Conservation (phyloP, 2,888 invertebrate genomes). For the Tuberolachnus salignus region DNA sequence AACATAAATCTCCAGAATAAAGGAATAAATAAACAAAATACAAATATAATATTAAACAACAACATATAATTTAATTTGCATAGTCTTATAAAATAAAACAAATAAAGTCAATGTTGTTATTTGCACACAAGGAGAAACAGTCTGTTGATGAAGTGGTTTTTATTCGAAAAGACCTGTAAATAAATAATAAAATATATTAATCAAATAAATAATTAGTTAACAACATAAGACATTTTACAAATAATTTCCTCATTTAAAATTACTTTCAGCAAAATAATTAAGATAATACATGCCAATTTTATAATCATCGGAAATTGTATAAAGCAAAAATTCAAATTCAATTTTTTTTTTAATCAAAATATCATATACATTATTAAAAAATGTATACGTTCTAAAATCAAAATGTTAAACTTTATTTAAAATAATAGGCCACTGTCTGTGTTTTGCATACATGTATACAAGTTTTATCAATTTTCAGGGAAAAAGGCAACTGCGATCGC, state of each 20-base stretch:
- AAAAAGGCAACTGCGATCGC: too few species aligned
- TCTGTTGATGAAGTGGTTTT: constrained; percentile 60
- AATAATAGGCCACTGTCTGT: too few species aligned
- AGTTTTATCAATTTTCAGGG: too few species aligned
- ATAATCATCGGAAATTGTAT: constrained; percentile 53
- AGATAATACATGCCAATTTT: constrained; percentile 60
- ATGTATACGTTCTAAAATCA: not conserved
- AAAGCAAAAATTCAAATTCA: constrained; percentile 18
- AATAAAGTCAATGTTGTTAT: constrained; percentile 33
- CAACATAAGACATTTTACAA: not conserved
- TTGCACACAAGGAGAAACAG: constrained; percentile 17
- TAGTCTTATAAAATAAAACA: constrained; percentile 21
- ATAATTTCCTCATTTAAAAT: not conserved
- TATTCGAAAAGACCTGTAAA: constrained; percentile 79
- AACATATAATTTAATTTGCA: constrained; percentile 33
- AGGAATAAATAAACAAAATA: constrained; percentile 3
- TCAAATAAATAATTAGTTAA: not conserved
- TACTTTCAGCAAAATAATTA: constrained; percentile 29
- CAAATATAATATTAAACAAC: constrained; percentile 32
- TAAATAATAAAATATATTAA: constrained; percentile 59
- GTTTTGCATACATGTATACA: too few species aligned
- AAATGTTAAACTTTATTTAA: not conserved
- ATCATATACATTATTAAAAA: not conserved
- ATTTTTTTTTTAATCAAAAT: not conserved
- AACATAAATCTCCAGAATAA: not conserved